Base-by-base conservation (phyloP, 2,113 vertebrate species). In the Amia ocellicauda region DNA sequence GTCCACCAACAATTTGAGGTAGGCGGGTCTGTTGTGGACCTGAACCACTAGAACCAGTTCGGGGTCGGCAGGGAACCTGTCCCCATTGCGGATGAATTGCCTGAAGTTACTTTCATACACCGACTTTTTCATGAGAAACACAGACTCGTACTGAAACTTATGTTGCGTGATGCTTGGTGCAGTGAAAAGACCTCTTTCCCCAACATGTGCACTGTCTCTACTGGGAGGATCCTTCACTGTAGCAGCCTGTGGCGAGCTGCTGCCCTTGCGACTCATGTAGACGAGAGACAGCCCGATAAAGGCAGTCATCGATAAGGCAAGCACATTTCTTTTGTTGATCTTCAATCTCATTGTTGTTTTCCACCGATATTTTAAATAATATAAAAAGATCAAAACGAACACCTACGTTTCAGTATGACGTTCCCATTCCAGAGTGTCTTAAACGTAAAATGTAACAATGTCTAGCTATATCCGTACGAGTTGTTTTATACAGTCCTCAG, bases 21-120 rank as follows among this genome's bases (percentile, higher is more conserved):
- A 86, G 7, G 86, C 74, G 0, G 86, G 84, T 60, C 86, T 83
- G 72, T 86, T 85, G 61, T 88, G 88, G 36, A 89, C 84, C 73
- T 91, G 90, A 45, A 89, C 83, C 0, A 88, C 82, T 58, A 90
- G 68, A 23, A 90, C 85, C 68, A 88, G 68, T 14, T 70, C 71
- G 1, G 87, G 84, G 1, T 81, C 85, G 1, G 41, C 79, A 0
- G 78, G 74, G 49, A 89, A 90, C 42, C 0, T 66, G 0, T 87
- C 75, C 0, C 55, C 74, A 7, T 91, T 91, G 23, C 61, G 71
- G 19, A 89, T 64, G 3, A n/a, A 55, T 69, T 88, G 87, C 43
- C 60, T 77, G 55, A 72, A 81, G 47, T 89, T 90, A 53, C 79
- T 79, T 5, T 24, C 74, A 71, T 82, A 86, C 10, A 90, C 70